Percentiles rank a stretch among this genome's conserved stretches.
Evolutionary conservation across 2,113 vertebrate species (phyloP).

Genomic region (zebrafish (Danio rerio)): GRCz12tu NC_133200.1:6901501-6902000

Average conservation of each 20-base stretch:
- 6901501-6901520: too few relatives aligned
- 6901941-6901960: not conserved
- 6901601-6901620: not conserved
- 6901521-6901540: too few relatives aligned
- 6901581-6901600: not conserved
- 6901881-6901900: constrained; percentile 61
- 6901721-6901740: not conserved
- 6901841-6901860: constrained; percentile 52
- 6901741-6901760: not conserved
- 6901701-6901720: not conserved
- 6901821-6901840: constrained; percentile 55
- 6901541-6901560: not conserved
- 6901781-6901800: constrained; percentile 1
- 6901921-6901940: not conserved
- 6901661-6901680: too few relatives aligned
- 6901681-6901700: too few relatives aligned
- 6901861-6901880: constrained; percentile 65
- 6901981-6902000: too few relatives aligned
- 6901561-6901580: not conserved
- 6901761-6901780: not conserved
- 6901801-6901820: constrained; percentile 56
- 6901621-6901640: too few relatives aligned
- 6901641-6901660: not conserved
- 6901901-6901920: constrained; percentile 10
- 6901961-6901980: not conserved